A percentile compares a stretch with the other conserved stretches of the same genome.
These are phyloP conservation scores for Phytoseiulus persimilis DNA, from an alignment of 2,888 invertebrate genomes.

Conservation along the genomic window DNA sequence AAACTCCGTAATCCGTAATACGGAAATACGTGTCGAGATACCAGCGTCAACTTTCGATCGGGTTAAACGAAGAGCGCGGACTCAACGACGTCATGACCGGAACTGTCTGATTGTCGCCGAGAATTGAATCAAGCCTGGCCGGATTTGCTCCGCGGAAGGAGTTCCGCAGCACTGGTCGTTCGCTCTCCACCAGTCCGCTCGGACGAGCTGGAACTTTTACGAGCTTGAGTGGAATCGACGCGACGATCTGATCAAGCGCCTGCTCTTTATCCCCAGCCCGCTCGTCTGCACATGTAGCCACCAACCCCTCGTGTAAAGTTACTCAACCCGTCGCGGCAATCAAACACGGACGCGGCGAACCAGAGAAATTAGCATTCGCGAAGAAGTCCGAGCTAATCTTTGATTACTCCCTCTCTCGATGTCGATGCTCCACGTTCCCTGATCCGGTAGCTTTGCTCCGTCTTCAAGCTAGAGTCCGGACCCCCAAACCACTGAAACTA, in stretches of 20 bases:
- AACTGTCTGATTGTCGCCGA: neutral
- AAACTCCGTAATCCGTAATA: no score
- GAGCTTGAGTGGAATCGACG: neutral
- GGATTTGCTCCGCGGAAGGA: neutral
- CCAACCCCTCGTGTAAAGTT: neutral
- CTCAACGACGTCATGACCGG: neutral
- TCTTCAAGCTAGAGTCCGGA: no score
- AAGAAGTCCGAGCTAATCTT: neutral
- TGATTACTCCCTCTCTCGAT: neutral
- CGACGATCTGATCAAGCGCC: neutral
- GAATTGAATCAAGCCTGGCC: neutral
- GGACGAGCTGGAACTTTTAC: neutral
- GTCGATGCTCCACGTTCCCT: neutral
- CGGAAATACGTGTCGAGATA: no score
- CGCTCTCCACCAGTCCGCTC: neutral
- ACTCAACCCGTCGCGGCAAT: neutral
- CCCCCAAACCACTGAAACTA: no score
- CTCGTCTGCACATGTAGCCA: neutral
- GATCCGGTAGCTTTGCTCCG: neutral
- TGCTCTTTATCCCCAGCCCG: neutral
- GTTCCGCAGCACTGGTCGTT: neutral
- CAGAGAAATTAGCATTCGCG: neutral
- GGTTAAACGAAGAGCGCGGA: neutral
- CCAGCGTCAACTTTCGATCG: neutral
- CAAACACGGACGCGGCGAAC: neutral